These are phyloP conservation scores for Drosophila falleni DNA, from an alignment of 2,888 invertebrate species.

Conservation along the genomic window DNA sequence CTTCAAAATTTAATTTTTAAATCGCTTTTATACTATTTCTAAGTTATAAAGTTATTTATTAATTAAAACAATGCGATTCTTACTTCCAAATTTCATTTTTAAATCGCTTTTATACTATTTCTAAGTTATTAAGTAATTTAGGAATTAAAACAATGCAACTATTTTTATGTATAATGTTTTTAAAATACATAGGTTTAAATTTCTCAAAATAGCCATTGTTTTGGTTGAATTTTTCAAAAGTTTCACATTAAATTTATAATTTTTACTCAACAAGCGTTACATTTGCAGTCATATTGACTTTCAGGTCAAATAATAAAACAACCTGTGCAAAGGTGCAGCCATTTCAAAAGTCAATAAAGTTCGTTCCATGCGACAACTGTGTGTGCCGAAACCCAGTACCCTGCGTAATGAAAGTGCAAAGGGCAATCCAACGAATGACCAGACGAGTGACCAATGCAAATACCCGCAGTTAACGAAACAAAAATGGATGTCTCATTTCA, in stretches of 20 bases:
- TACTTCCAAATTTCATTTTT: too few relatives aligned
- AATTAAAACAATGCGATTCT: too few relatives aligned
- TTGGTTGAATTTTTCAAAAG: background rate
- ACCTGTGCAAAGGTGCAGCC: constrained; percentile 30
- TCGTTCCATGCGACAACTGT: constrained; percentile 16
- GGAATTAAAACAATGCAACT: too few relatives aligned
- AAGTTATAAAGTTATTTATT: too few relatives aligned
- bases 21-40: too few relatives aligned
- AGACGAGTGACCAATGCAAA: constrained; percentile 39
- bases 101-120: too few relatives aligned
- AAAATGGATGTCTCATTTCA: constrained; percentile 17
- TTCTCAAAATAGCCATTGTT: background rate
- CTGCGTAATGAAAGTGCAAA: constrained; percentile 34
- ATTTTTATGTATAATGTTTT: too few relatives aligned
- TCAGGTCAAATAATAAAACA: constrained; percentile 35
- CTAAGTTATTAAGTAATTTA: too few relatives aligned
- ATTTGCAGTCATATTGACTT: constrained; percentile 8
- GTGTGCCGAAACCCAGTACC: constrained; percentile 32
- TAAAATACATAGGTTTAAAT: too few relatives aligned
- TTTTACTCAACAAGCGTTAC: background rate
- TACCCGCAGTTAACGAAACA: constrained; percentile 38
- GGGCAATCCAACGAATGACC: constrained; percentile 23
- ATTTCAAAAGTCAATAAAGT: constrained; percentile 54
- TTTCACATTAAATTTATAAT: constrained; percentile 6
- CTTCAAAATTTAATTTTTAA: too few relatives aligned